Evolutionary conservation across 2,888 invertebrate genomes (phyloP).

Genomic region (Polydrusus pterygomalis): DNA sequence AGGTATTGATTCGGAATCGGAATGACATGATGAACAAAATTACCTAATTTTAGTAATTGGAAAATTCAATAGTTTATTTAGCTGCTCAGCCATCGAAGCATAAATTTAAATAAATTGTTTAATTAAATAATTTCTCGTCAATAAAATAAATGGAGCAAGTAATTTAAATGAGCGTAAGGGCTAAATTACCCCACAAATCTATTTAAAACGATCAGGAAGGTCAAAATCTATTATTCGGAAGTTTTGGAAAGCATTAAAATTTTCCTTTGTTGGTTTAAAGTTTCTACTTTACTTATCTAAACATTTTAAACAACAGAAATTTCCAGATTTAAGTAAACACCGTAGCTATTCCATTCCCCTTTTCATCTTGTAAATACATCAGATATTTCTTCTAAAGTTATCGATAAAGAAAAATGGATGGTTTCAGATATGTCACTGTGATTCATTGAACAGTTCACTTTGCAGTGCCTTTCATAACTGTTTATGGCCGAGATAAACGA

Average conservation of each 20-base stretch:
- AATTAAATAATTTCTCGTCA: neutral
- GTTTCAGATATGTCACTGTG: constrained; percentile 57
- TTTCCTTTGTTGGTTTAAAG: no score
- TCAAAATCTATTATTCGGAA: no score
- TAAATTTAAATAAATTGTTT: constrained; percentile 12
- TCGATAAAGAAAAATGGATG: constrained; percentile 57
- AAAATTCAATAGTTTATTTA: constrained; percentile 9
- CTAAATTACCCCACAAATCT: no score
- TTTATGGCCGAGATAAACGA: constrained; percentile 59
- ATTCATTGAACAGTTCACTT: constrained; percentile 59
- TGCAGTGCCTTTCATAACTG: constrained; percentile 60
- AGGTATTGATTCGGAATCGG: constrained; percentile 12
- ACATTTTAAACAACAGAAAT: no score
- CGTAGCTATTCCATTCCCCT: constrained; percentile 1
- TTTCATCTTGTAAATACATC: constrained; percentile 45
- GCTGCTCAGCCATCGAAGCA: neutral
- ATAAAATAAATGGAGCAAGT: neutral
- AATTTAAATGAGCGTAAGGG: no score
- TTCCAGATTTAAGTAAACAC: constrained; percentile 6
- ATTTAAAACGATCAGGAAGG: no score
- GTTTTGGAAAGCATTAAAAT: no score
- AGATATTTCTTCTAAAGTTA: constrained; percentile 27
- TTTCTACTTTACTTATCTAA: no score
- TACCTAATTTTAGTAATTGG: constrained; percentile 18
- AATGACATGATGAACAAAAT: constrained; percentile 15